Base-by-base conservation (phyloP, 2,888 invertebrate species). In the Rhyacophila evoluta region DNA sequence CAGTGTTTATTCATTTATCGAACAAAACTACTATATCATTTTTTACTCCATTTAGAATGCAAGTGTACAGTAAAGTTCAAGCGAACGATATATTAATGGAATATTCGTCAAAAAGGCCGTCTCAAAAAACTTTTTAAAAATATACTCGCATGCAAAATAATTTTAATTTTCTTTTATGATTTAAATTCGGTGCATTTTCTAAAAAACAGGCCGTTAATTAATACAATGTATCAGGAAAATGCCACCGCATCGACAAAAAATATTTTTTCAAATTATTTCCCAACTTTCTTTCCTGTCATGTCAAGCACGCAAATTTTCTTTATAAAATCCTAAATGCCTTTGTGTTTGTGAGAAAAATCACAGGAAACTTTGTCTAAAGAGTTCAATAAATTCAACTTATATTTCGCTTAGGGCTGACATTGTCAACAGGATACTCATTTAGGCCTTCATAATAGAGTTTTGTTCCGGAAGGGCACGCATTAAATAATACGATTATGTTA, bases 321-420 rank as follows among this genome's bases (percentile, higher is more conserved):
- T 19, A 55, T 19, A 41, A 41, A 15, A 41, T n/a, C 41, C 12
- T 15, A 41, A 2, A 41, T 15, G n/a, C 38, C n/a, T 41, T 41
- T 55, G 55, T 19, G 55, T 8, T 0, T 2, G 55, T 39, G 12
- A 12, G n/a, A 55, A 55, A 41, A 55, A 55, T 15, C 15, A 12
- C 25, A 55, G 10, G 19, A 55, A 55, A 55, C 15, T 41, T 19
- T 6, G 55, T 25, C 5, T 6, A 25, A 55, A 55, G 25, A 55
- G 55, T 55, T 55, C 55, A 55, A 55, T 55, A 55, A 55, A 55
- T 25, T 55, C 19, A 25, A 55, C 15, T 55, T 19, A 55, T 55
- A 25, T 25, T 25, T 25, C 25, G 19, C 41, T 41, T 19, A 55
- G 25, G 55, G 1, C 10, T 19, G 10, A 10, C 55, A 25, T 8